Base-by-base conservation (phyloP, 1,140 invertebrate genomes). In the Palaemon carinicauda region DNA sequence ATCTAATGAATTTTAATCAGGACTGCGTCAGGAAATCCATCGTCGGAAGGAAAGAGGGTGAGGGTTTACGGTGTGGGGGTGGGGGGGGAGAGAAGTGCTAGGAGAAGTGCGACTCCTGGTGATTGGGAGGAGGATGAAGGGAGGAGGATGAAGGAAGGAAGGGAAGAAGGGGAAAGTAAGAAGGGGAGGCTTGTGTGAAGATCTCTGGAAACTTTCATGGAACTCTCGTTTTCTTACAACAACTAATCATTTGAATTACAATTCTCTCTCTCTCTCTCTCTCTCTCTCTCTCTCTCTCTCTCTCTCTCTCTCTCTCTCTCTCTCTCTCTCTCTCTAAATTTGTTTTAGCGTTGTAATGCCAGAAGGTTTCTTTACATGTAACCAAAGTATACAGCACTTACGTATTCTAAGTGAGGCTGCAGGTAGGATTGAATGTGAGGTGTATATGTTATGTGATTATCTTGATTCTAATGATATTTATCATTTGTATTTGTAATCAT, bases 261-360 rank as follows among this genome's bases (percentile, higher is more conserved):
- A n/a, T n/a, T n/a, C n/a, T n/a, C 33, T 41, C 33, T 41, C 74
- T 52, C 74, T 77, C 74, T 77, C 74, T 33, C 74, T 52, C 74
- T 56, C 33, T 31, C 29, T 80, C 52, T 56, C 21, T 60, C 21
- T 60, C 53, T 21, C 15, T 29, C 29, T 56, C 52, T 80, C 78
- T 31, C 54, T 60, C 52, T n/a, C 74, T 33, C 74, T 52, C 74
- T 56, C 33, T 31, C 29, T 80, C 52, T 56, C 21, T 60, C 21
- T 60, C 53, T 21, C 15, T 29, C 29, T 56, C 52, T 80, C 78
- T 31, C 54, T 60, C 52, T n/a, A n/a, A n/a, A n/a, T n/a, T n/a
- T n/a, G n/a, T 12, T 65, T 27, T 1, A 41, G 12, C 7, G 12
- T 41, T 41, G 7, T 41, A 1, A 41, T 41, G 41, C 12, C 12